Evolutionary conservation across 2,113 vertebrate genomes (phyloP), one percentile per base, ranked within the genome.

Genomic region (Colaptes auratus): DNA sequence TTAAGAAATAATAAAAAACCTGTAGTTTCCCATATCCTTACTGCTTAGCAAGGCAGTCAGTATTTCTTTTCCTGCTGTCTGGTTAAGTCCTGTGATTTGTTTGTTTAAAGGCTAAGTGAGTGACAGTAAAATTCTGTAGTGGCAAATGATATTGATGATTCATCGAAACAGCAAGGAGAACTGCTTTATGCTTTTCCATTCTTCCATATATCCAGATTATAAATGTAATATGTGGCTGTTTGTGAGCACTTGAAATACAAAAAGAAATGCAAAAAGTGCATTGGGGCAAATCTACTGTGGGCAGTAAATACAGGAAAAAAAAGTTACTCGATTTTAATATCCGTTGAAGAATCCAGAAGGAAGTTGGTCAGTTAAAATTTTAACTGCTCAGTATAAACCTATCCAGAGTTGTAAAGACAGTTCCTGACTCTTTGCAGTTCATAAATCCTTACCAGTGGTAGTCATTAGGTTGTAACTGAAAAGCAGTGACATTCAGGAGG

Each of bases 321-420:
- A 58, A 25, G 20, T 55, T 20, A 8, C 75, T 86, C 61, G 59
- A 58, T 95, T 95, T 91, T 88, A 78, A 89, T 95, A 42, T 52
- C 25, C 61, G 13, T 50, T 83, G 74, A 92, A 82, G 46, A 88
- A 80, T 64, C 64, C 67, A n/a, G 33, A 71, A 81, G 46, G 21
- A 72, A 77, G 66, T 74, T 52, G 35, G 28, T 73, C 1, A 0
- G 72, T 89, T 93, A 60, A 77, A 82, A 67, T 70, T 87, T 70
- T 79, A 88, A 86, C 78, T 0, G 0, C 71, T 75, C 21, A 2
- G 50, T 44, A 55, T 81, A 85, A 87, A 80, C 64, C 28, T 79
- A 56, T 25, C 16, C 46, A 50, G 78, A 73, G 63, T 87, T 92
- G 79, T 89, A 80, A 80, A 67, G 78, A 25, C 2, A 1, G 9